Conservation (phyloP, 2,888 invertebrate genomes). For the Ommatoiulus sabulosus region DNA sequence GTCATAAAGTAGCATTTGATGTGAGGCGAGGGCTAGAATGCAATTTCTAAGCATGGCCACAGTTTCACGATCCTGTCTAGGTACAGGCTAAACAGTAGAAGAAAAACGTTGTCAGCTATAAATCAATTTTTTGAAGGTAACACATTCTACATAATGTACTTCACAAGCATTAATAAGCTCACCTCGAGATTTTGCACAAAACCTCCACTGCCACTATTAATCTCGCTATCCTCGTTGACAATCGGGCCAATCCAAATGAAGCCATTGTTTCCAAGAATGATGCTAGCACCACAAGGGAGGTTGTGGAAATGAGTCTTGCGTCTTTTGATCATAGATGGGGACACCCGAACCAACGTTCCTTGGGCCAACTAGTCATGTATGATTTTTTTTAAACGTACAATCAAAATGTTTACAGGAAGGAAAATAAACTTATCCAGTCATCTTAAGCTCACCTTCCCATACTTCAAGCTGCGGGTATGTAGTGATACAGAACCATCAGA, state of each 20-base stretch:
- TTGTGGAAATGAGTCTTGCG: slow-evolving; percentile 97
- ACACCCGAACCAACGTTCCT: slow-evolving; percentile 89
- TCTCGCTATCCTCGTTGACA: slow-evolving; percentile 73
- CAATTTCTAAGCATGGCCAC: slow-evolving; percentile 91
- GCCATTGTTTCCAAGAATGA: slow-evolving; percentile 97
- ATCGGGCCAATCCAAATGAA: slow-evolving; percentile 91
- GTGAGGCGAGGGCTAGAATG: slow-evolving; percentile 84
- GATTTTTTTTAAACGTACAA: background rate
- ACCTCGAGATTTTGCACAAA: slow-evolving; percentile 81
- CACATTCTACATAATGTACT: background rate
- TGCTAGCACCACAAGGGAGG: slow-evolving; percentile 87
- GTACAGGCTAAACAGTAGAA: slow-evolving; percentile 73
- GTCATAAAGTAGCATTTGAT: slow-evolving; percentile 91
- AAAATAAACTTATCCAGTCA: background rate
- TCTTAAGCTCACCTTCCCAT: slow-evolving; percentile 82
- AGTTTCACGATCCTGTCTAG: slow-evolving; percentile 81
- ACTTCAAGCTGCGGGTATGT: slow-evolving; percentile 95
- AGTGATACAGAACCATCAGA: slow-evolving; percentile 91
- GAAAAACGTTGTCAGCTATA: slow-evolving; percentile 51
- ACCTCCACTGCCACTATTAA: slow-evolving; percentile 75
- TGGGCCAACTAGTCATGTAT: slow-evolving; percentile 77
- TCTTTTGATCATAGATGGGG: slow-evolving; percentile 89
- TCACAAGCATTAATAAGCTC: background rate
- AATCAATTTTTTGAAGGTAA: background rate
- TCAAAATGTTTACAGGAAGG: background rate